Conservation (phyloP, 2,888 invertebrate species). For the Torymus auratus region DNA sequence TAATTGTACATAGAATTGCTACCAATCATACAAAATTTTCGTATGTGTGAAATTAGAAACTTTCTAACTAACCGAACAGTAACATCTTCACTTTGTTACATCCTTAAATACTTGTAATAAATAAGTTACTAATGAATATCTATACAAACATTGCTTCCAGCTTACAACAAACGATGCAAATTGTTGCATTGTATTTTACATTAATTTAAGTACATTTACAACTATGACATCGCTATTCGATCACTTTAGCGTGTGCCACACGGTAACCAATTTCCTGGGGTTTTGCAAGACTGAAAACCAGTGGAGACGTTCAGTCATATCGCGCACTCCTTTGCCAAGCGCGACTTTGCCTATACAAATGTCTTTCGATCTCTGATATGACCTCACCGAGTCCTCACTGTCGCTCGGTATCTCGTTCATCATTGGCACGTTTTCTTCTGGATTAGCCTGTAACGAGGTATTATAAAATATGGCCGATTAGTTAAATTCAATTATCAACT, state of each 20-base stretch:
- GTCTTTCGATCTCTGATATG: conserved; percentile 67
- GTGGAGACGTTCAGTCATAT: conserved; percentile 71
- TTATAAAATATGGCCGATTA: neutral
- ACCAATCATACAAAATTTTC: too few relatives aligned
- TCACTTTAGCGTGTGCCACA: conserved; percentile 74
- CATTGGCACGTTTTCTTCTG: conserved; percentile 43
- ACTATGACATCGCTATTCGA: neutral
- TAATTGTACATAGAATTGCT: too few relatives aligned
- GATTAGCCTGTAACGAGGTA: conserved; percentile 3
- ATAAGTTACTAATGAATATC: too few relatives aligned
- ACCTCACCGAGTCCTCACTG: conserved; percentile 72
- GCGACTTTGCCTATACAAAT: conserved; percentile 73
- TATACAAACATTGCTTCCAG: too few relatives aligned
- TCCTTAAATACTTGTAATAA: too few relatives aligned
- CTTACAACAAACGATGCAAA: too few relatives aligned
- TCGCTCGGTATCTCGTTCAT: conserved; percentile 68
- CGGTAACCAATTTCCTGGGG: conserved; percentile 74
- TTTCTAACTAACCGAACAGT: too few relatives aligned
- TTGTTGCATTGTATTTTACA: too few relatives aligned
- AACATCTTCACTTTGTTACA: too few relatives aligned
- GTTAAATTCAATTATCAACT: too few relatives aligned
- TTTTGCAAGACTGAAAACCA: conserved; percentile 75
- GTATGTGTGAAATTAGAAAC: too few relatives aligned
- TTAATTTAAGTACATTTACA: too few relatives aligned
- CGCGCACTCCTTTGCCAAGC: conserved; percentile 74